Percentiles rank a stretch among this genome's conserved stretches.
These are phyloP conservation scores for Sesia bembeciformis DNA, from an alignment of 2,888 invertebrate species.

Conservation along the genomic window DNA sequence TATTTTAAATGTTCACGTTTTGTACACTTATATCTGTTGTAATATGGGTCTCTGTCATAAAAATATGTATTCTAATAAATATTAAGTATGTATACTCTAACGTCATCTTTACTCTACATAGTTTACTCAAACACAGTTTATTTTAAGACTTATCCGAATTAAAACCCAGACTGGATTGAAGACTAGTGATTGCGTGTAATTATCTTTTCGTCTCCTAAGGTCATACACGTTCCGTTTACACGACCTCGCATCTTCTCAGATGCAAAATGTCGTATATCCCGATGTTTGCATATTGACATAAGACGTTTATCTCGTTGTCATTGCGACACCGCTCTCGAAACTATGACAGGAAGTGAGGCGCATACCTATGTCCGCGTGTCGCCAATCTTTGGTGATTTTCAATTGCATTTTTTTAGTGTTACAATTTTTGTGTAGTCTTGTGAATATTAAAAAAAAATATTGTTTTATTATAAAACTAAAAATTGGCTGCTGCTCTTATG, in stretches of 20 bases:
- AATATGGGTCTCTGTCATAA: too few relatives aligned
- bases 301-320: constrained; percentile 27
- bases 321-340: constrained; percentile 44
- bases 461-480: too few relatives aligned
- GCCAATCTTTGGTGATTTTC: constrained; percentile 22
- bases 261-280: constrained; percentile 33
- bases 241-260: constrained; percentile 35
- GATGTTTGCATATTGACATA: constrained; percentile 31
- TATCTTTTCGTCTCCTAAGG: constrained; percentile 62
- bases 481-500: too few relatives aligned
- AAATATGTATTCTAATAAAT: too few relatives aligned
- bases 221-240: constrained; percentile 52
- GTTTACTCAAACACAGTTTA: too few relatives aligned
- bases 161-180: constrained; percentile 22
- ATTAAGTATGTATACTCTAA: too few relatives aligned
- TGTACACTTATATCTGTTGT: too few relatives aligned
- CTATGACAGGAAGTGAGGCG: constrained; percentile 61
- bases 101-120: too few relatives aligned
- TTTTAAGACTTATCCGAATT: neutral
- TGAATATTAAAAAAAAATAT: too few relatives aligned
- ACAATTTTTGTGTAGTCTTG: too few relatives aligned
- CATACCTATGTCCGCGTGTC: constrained; percentile 57
- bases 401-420: neutral
- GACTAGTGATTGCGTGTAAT: constrained; percentile 31
- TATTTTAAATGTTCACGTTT: too few relatives aligned